phyloP scores from a whole-genome alignment of 2,888 invertebrate species.

The Drosophila tanythrix region DNA sequence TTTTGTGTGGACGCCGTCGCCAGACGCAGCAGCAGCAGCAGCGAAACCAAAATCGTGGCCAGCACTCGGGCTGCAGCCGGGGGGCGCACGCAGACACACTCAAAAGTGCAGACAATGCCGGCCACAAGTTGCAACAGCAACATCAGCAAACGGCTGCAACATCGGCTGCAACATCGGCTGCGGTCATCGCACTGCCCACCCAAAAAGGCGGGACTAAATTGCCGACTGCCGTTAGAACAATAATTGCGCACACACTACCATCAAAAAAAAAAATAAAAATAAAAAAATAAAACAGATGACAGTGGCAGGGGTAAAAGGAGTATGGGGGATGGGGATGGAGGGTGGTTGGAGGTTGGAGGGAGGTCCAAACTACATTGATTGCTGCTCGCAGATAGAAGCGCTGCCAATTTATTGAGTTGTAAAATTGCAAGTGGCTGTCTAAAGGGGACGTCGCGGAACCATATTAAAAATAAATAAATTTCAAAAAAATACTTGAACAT shows the following conservation, averaged over 20 bases:
- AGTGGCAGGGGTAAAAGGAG: background rate
- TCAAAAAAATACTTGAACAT: slow-evolving; percentile 37
- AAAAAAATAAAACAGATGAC: slow-evolving; percentile 1
- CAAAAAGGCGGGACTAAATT: slow-evolving; percentile 76
- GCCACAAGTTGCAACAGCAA: slow-evolving; percentile 41
- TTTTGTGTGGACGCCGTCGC: slow-evolving; percentile 68
- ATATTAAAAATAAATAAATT: slow-evolving; percentile 79
- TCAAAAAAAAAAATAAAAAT: slow-evolving; percentile 13
- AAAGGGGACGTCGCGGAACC: slow-evolving; percentile 23
- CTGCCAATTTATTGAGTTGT: slow-evolving; percentile 77
- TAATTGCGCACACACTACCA: slow-evolving; percentile 66
- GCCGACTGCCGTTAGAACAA: slow-evolving; percentile 73
- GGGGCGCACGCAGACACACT: slow-evolving; percentile 67
- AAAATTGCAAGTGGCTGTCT: slow-evolving; percentile 60
- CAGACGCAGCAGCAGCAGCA: slow-evolving; percentile 7
- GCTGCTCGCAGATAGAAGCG: slow-evolving; percentile 54
- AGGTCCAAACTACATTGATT: slow-evolving; percentile 54
- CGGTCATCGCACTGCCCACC: slow-evolving; percentile 78
- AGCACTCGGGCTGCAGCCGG: slow-evolving; percentile 34
- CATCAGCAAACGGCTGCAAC: slow-evolving; percentile 2
- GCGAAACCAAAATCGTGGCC: slow-evolving; percentile 22
- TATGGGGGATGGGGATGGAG: background rate
- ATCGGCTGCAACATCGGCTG: slow-evolving; percentile 31
- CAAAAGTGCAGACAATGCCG: slow-evolving; percentile 72
- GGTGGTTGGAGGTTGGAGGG: background rate